Evolutionary conservation across 1,140 invertebrate genomes (phyloP).

Genomic region (Solen grandis): DNA sequence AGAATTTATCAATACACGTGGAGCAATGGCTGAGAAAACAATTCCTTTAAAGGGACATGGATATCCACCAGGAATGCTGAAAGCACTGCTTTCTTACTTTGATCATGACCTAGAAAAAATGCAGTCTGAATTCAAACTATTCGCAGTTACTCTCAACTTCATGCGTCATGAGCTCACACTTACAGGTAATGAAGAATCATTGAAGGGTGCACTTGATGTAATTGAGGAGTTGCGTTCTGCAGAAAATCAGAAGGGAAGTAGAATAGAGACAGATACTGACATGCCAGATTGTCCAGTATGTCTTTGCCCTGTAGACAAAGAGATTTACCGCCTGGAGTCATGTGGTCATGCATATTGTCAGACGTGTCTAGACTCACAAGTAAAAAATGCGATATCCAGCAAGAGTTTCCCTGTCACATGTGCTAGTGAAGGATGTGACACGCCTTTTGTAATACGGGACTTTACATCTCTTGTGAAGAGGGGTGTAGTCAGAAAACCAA

Average conservation of each 20-base stretch:
- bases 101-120: conserved; percentile 56
- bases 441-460: conserved; percentile 63
- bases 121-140: conserved; percentile 37
- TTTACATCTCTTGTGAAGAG: conserved; percentile 50
- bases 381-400: conserved; percentile 48
- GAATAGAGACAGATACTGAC: neutral
- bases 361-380: conserved; percentile 64
- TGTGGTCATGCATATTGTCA: conserved; percentile 77
- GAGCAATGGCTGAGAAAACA: conserved; percentile 33
- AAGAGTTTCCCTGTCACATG: conserved; percentile 68
- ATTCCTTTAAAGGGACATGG: conserved; percentile 56
- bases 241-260: neutral
- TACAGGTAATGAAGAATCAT: conserved; percentile 55
- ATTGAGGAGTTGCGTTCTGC: conserved; percentile 46
- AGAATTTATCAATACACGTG: conserved; percentile 55
- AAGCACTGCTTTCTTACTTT: conserved; percentile 63
- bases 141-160: conserved; percentile 57
- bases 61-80: conserved; percentile 71
- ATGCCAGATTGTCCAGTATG: conserved; percentile 72
- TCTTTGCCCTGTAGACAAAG: conserved; percentile 65
- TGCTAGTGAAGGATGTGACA: conserved; percentile 63
- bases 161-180: conserved; percentile 64
- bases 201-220: conserved; percentile 41
- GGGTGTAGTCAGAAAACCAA: conserved; percentile 26
- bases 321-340: conserved; percentile 68